Conservation (phyloP, 2,888 invertebrate genomes). For the Rhagophthalmus giganteus region DNA sequence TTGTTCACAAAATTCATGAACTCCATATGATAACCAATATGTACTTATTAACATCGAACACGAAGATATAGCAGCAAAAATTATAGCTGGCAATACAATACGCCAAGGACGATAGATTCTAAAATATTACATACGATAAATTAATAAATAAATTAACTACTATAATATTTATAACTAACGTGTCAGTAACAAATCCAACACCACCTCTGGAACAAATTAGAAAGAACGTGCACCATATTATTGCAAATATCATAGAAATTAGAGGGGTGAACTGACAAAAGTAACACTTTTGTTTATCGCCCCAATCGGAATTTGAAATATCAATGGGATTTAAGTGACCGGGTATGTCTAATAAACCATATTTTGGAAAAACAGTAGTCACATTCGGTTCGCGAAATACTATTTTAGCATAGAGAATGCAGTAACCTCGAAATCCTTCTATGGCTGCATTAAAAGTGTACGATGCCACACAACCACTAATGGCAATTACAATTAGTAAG, state of each 20-base stretch:
- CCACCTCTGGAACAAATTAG: conserved; percentile 43
- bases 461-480: conserved; percentile 36
- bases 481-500: conserved; percentile 30
- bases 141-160: background rate
- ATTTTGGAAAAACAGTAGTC: background rate
- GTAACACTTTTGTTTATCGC: conserved; percentile 35
- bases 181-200: conserved; percentile 32
- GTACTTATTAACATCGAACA: background rate
- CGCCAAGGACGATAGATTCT: conserved; percentile 41
- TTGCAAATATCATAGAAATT: conserved; percentile 39
- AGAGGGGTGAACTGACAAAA: conserved; percentile 40
- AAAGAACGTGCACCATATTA: conserved; percentile 40
- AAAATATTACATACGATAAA: conserved; percentile 21
- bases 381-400: conserved; percentile 5
- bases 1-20: background rate
- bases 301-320: conserved; percentile 34
- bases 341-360: background rate
- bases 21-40: background rate
- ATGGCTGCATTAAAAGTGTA: conserved; percentile 36
- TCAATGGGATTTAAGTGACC: conserved; percentile 7
- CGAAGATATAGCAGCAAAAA: background rate
- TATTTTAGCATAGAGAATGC: conserved; percentile 38
- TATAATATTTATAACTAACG: conserved; percentile 36
- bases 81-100: conserved; percentile 40
- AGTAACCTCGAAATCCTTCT: conserved; percentile 40